Evolutionary conservation across 1,140 invertebrate species (phyloP), one percentile per base, ranked within the genome.

Genomic region (Coelopa frigida): DNA sequence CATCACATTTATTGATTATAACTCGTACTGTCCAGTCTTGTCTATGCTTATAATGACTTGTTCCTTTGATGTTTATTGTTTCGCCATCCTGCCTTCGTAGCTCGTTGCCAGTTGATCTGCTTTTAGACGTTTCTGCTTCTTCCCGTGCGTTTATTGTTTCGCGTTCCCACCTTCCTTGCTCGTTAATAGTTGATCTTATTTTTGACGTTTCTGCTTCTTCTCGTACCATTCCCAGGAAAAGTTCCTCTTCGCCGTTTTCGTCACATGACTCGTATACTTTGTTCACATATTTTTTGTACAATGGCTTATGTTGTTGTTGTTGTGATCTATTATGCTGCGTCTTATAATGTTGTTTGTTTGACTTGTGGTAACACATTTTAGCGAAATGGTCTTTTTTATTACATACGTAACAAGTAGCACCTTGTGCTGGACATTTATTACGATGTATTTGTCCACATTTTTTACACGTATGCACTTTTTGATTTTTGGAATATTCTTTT

Each of bases 331-430:
- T 5, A 3, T 17, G 3, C 18, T 15, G 4, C 21, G 7, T 42
- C 11, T 45, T 4, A 17, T n/a, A 21, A 7, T 40, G 20, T 18
- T 37, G 15, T 37, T 36, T 8, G 4, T 39, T 39, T 40, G 12
- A 23, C 4, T 5, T 35, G 20, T 5, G 26, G 4, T 21, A 44
- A 41, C 56, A 56, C 31, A 46, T 39, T 18, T 42, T 46, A 23
- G 54, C 47, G 43, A 54, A 54, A 33, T 56, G 56, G 41, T 52
- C 48, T 6, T 17, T 31, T 40, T 42, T 52, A n/a, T 45, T 41
- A 39, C 54, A 58, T 31, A 42, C 48, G 22, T 22, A 33, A 44
- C 54, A 58, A 11, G 23, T 47, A 37, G 50, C 55, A 10, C 46
- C 44, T 36, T 47, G 39, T 8, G 54, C 54, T 17, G 52, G 50